Percentiles rank a stretch among this genome's conserved stretches.
These are phyloP conservation scores for Oscheius sp. DNA, from an alignment of 2,888 invertebrate genomes.

Conservation along the genomic window DNA sequence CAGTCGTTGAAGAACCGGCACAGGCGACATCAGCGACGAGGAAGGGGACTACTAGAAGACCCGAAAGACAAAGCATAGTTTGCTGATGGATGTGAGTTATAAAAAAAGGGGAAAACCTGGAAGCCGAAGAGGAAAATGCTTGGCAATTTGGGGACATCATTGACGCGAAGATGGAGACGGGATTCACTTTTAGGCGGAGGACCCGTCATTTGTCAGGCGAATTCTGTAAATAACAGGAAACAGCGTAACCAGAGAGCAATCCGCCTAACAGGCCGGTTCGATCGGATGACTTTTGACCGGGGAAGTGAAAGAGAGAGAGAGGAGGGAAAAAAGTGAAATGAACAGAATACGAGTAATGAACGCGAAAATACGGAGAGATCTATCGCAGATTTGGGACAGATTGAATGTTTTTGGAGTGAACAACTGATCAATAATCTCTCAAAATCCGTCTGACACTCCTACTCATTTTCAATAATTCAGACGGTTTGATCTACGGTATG, in stretches of 20 bases:
- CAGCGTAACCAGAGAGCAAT: background rate
- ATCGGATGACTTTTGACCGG: background rate
- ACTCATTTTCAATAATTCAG: too few relatives aligned
- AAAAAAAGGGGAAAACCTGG: background rate
- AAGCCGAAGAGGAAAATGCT: constrained; percentile 19
- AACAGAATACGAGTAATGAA: too few relatives aligned
- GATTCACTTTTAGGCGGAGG: background rate
- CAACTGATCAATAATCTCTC: too few relatives aligned
- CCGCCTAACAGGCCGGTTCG: background rate
- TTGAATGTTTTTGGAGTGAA: too few relatives aligned
- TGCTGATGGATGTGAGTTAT: too few relatives aligned
- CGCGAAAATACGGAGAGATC: too few relatives aligned
- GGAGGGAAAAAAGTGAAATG: too few relatives aligned
- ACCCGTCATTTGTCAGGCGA: background rate
- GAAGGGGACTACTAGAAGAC: constrained; percentile 60
- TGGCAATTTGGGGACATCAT: constrained; percentile 18
- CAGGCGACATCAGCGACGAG: constrained; percentile 58
- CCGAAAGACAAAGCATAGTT: constrained; percentile 63
- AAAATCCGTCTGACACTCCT: too few relatives aligned
- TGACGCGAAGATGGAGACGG: constrained; percentile 18
- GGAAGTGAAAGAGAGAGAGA: background rate
- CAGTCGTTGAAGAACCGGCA: constrained; percentile 43
- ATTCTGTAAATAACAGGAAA: background rate
- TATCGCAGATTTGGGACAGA: too few relatives aligned
- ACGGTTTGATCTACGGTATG: too few relatives aligned